Base-by-base conservation (phyloP, 2,113 vertebrate genomes). In the Channa maculata region DNA sequence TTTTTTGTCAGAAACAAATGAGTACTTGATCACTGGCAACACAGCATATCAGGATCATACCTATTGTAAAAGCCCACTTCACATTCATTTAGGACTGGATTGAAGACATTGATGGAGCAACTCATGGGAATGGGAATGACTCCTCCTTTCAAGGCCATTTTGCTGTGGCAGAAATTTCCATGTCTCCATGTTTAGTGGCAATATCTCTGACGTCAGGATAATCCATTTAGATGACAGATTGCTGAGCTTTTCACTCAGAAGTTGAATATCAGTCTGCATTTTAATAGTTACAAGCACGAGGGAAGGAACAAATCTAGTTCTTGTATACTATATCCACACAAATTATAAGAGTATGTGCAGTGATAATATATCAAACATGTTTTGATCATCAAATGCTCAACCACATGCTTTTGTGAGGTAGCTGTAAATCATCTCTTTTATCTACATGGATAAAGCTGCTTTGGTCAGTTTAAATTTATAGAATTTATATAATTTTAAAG, bases 241-340 rank as follows among this genome's bases (percentile, higher is more conserved):
- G 90, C 89, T 91, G 90, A 92, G 88, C 75, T 87, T 88, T 91
- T 89, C 85, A 86, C 58, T 87, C 66, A 84, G 65, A 86, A 82
- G 62, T 89, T 88, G 71, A 39, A 69, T 37, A 79, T 85, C 53
- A 58, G 75, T 87, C 65, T 83, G 83, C 77, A 87, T 89, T 82
- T 86, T 79, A 87, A 83, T 80, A 83, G 67, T 78, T 12, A 50
- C 45, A 60, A 49, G 63, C 67, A 45, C 65, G 71, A 59, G 39
- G 24, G 43, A 37, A 65, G 44, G 34, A 79, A 87, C 38, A 78
- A 67, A 76, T 80, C 34, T 46, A 49, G 50, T 49, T 71, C 9
- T 45, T 51, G 14, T 24, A 60, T 43, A 49, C 58, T 49, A n/a
- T 44, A 39, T 76, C 46, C 44, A 70, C 54, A 64, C 3, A 3